Evolutionary conservation across 2,888 invertebrate species (phyloP).

Genomic region (Drosophila diplacantha): DNA sequence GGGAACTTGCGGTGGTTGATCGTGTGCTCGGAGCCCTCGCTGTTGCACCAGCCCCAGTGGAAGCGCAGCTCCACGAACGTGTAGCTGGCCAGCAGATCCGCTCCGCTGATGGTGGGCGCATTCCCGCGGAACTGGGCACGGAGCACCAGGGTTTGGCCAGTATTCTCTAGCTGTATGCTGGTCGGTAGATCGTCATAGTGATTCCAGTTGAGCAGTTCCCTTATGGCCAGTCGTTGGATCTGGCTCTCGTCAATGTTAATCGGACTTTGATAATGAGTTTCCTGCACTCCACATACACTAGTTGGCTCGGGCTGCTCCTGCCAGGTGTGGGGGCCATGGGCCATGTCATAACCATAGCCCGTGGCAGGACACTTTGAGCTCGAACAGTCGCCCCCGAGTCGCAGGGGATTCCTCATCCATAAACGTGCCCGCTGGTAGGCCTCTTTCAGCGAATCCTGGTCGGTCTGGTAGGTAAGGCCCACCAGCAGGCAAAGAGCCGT

Average conservation of each 20-base stretch:
- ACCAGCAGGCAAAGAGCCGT: conserved; percentile 58
- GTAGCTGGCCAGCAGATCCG: conserved; percentile 79
- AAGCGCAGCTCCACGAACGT: conserved; percentile 80
- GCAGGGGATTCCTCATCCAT: conserved; percentile 7
- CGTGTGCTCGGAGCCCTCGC: conserved; percentile 82
- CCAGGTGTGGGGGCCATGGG: conserved; percentile 78
- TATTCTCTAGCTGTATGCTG: conserved; percentile 79
- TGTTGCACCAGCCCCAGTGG: conserved; percentile 81
- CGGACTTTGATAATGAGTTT: conserved; percentile 76
- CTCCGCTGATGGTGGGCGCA: conserved; percentile 77
- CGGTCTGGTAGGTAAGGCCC: conserved; percentile 53
- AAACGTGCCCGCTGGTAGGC: background rate
- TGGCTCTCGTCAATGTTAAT: conserved; percentile 77
- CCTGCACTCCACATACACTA: background rate
- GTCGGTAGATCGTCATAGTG: conserved; percentile 79
- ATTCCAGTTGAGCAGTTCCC: conserved; percentile 78
- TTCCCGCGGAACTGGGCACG: conserved; percentile 71
- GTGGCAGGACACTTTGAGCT: background rate
- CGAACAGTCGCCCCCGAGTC: background rate
- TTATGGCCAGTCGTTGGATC: conserved; percentile 68
- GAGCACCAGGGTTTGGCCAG: conserved; percentile 77
- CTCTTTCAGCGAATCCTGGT: conserved; percentile 40
- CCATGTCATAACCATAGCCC: conserved; percentile 36
- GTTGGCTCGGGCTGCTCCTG: background rate
- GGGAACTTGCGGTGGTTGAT: conserved; percentile 79